A percentile compares a stretch with the other conserved stretches of the same genome.
These are phyloP conservation scores for Oryzias melastigma DNA, from an alignment of 2,113 vertebrate genomes.

Conservation along the genomic window DNA sequence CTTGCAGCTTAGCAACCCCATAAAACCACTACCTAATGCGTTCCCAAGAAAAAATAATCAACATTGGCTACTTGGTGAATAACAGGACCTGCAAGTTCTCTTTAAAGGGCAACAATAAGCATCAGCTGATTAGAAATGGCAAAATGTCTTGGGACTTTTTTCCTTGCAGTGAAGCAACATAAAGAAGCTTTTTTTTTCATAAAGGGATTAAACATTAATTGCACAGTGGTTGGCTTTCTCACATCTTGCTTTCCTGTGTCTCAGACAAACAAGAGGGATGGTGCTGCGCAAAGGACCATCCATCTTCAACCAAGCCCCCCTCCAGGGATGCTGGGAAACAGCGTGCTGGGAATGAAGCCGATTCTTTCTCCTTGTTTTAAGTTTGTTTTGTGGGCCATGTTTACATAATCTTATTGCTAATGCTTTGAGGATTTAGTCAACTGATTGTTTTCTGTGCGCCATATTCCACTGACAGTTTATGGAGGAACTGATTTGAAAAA, in stretches of 20 bases:
- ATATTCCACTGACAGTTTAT: not conserved
- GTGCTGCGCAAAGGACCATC: constrained; percentile 40
- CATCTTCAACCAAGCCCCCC: constrained; percentile 33
- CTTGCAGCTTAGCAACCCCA: too few relatives aligned
- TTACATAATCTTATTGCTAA: not conserved
- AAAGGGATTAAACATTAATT: constrained; percentile 55
- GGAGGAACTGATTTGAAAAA: too few relatives aligned
- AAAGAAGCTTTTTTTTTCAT: constrained; percentile 6
- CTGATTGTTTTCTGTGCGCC: not conserved
- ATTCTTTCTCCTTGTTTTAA: not conserved
- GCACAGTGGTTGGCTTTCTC: constrained; percentile 51
- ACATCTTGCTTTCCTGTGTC: constrained; percentile 37
- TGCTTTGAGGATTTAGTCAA: not conserved
- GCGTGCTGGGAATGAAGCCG: constrained; percentile 9
- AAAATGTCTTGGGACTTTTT: constrained; percentile 19
- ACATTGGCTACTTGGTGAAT: too few relatives aligned
- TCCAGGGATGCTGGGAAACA: constrained; percentile 20
- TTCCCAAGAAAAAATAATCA: too few relatives aligned
- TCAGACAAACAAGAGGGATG: constrained; percentile 46
- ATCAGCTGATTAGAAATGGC: not conserved
- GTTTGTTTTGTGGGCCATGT: not conserved
- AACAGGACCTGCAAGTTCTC: too few relatives aligned
- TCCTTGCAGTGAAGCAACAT: too few relatives aligned
- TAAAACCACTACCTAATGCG: too few relatives aligned
- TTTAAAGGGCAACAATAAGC: too few relatives aligned